phyloP scores from a whole-genome alignment of 2,113 vertebrate genomes.

The Protobothrops flavoviridis region DNA sequence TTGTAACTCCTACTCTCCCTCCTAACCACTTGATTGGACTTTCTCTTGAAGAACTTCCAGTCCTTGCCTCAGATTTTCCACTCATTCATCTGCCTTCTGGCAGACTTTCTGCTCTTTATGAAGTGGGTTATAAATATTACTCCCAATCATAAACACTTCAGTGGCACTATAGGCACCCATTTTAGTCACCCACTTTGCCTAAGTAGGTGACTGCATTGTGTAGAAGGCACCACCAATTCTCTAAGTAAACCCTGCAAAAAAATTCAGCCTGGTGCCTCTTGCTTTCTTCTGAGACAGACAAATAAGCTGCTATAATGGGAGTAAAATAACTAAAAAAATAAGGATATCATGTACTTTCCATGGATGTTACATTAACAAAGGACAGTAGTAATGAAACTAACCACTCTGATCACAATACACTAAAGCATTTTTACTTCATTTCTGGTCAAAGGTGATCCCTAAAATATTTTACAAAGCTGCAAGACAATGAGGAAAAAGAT shows the following conservation, averaged over 20 bases:
- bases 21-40: not conserved
- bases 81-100: constrained; percentile 37
- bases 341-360: not conserved
- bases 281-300: not conserved
- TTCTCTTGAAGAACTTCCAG: not conserved
- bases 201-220: not conserved
- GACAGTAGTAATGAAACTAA: not conserved
- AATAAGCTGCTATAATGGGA: not conserved
- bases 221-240: not conserved
- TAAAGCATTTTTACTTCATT: not conserved
- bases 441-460: not conserved
- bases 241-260: not conserved
- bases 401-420: not conserved
- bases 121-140: constrained; percentile 26
- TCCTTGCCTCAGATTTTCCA: constrained; percentile 23
- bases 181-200: constrained; percentile 11
- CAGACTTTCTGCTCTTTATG: constrained; percentile 32
- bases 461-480: not conserved
- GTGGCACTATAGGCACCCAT: not conserved
- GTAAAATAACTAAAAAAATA: not conserved
- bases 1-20: not conserved
- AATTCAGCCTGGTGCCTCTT: not conserved
- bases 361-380: not conserved
- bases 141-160: not conserved
- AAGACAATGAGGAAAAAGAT: not conserved